Base-by-base conservation (phyloP, 30 jellyfish, hydroid and myxozoan genomes). In the Rhopilema esculentum region DNA sequence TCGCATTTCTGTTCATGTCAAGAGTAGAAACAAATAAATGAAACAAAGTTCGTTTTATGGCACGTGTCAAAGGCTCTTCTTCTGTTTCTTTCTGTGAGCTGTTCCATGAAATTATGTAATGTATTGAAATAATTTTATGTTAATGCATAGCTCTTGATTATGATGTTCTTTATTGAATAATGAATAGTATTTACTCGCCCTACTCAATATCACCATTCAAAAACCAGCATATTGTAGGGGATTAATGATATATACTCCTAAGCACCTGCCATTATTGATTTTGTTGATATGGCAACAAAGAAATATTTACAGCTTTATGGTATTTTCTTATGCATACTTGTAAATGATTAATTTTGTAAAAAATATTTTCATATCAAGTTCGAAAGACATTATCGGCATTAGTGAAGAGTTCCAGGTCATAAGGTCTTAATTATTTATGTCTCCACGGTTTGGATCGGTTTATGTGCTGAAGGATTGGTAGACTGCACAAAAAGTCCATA, bases 211-310 rank as follows among this genome's bases (percentile, higher is more conserved):
- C 12, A 2, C 57, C 57, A 40, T 40, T 40, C 9, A 40, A 40
- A 12, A 40, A 40, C 57, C 12, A 40, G 9, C 57, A 2, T 40
- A 40, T 40, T 40, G 57, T 40, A 40, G 12, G n/a, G 12, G 57
- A 40, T 40, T 12, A 40, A 40, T 40, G 12, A 12, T 40, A 40
- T 40, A 40, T 12, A 40, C 12, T 19, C 18, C 28, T 23, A 28
- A 16, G 66, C 83, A 72, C 83, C 83, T 72, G 83, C 83, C 18
- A 22, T 12, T 72, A 72, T 72, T 72, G 31, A 48, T 51, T 28
- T 28, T 6, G 83, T 72, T 28, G 83, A 16, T 23, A 72, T 72
- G 57, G 69, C 83, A 72, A 72, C 83, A 72, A 23, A 48, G 52
- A 72, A 72, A 72, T 40, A 72, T 72, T 72, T 17, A 72, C 64